Evolutionary conservation across 2,113 vertebrate genomes (phyloP), one percentile per base, ranked within the genome.

Genomic region (Rhinoderma darwinii): DNA sequence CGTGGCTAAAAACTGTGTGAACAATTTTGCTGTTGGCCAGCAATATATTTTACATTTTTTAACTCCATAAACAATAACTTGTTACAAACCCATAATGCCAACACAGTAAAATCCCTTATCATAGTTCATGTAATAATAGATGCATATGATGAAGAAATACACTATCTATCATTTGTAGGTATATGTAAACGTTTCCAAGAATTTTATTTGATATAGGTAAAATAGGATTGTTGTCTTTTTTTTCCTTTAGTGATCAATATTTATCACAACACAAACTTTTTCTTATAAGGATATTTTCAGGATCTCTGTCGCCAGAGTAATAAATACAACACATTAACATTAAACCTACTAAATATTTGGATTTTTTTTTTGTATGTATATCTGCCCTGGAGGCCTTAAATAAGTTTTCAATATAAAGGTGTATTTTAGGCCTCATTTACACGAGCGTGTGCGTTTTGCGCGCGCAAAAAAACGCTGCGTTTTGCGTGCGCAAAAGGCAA

Each of bases 321-420:
- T 51, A 70, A 72, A 83, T 83, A 83, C 7, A 70, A 50, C 27
- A 84, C 17, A 66, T 35, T 47, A 76, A 22, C n/a, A 43, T 25
- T 35, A 47, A 39, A 25, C 35, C 14, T 76, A 66, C 37, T 85
- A 44, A 44, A 61, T 75, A 70, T 20, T 66, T 32, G 54, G 37
- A 47, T 27, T 30, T 4, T 43, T 41, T 44, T 76, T 12, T 47
- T 66, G 2, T 37, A 39, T 35, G n/a, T 44, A 32, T 47, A 30
- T 51, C 68, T 61, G 84, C 73, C 73, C 35, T 25, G 37, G 41
- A 50, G 8, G 43, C 50, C 25, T 74, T 11, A 39, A 27, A 90
- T 92, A 75, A 81, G 43, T 41, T 30, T 81, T 41, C n/a, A 63
- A 66, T 63, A 44, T n/a, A 82, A 43, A 30, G 1, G 39, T 63